Base-by-base conservation (phyloP, 2,797 vertebrate genomes). In the Pagetopsis macropterus region DNA sequence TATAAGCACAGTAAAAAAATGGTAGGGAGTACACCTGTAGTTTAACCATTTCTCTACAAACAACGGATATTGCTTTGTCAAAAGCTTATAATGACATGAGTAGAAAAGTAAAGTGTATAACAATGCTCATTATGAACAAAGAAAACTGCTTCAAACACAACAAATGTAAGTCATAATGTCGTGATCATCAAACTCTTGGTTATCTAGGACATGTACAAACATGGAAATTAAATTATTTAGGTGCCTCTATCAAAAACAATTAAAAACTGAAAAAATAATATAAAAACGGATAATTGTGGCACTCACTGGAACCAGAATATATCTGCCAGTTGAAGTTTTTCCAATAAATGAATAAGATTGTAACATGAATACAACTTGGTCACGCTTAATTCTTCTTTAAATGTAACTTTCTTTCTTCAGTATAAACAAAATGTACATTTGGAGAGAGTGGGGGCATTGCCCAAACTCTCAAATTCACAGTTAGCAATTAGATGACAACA, bases 341-440 rank as follows among this genome's bases (percentile, higher is more conserved):
- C 83, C 75, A 74, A 63, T 72, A 75, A 78, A 79, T 81, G 61
- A 50, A 52, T 75, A 84, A 65, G 66, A 73, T 78, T 84, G 69
- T 74, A 56, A 87, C 74, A 77, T 79, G 70, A 87, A 82, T 84
- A 73, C 87, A 83, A 76, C 67, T 84, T 67, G 68, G 61, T 83
- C 70, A 85, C 89, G 84, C 51, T 70, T 71, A 61, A 79, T 43
- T 82, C 49, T 81, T 86, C 78, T 86, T 85, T 84, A 82, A 87
- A 84, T 50, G 61, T 17, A 73, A 85, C 76, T 82, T 81, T 80
- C 50, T 74, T 87, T 86, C 76, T 78, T 77, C 72, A 58, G 41
- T 94, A 94, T 92, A 84, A 93, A 94, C 91, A 94, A 75, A 89
- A 92, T 93, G 85, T 93, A 94, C 92, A 94, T 70, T 84, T 81